A percentile compares a stretch with the other conserved stretches of the same genome.
These are phyloP conservation scores for Euleptes europaea DNA, from an alignment of 2,113 vertebrate species.

Conservation along the genomic window DNA sequence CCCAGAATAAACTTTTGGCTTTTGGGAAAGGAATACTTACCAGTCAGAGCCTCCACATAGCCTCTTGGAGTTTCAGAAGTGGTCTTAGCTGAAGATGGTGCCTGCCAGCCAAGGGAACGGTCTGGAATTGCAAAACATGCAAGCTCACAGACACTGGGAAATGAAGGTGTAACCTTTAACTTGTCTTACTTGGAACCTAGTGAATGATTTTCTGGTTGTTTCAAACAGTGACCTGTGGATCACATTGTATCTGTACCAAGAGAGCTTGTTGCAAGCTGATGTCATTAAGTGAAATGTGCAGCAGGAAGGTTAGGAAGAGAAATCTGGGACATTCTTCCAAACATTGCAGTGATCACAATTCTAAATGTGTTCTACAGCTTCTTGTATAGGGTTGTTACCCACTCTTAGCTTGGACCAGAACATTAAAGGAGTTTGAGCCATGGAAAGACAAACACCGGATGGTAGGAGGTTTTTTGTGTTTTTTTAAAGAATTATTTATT, in stretches of 20 bases:
- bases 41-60: not conserved
- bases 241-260: not conserved
- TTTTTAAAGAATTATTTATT: too few species aligned
- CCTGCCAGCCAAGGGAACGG: not conserved
- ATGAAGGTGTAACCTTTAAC: not conserved
- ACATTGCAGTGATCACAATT: too few species aligned
- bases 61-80: not conserved
- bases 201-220: conserved; percentile 4
- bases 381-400: too few species aligned
- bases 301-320: too few species aligned
- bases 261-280: too few species aligned
- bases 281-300: too few species aligned
- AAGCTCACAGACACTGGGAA: not conserved
- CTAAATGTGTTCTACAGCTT: too few species aligned
- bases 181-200: not conserved
- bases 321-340: too few species aligned
- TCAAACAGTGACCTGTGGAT: not conserved
- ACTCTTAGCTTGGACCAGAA: too few species aligned
- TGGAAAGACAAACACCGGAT: too few species aligned
- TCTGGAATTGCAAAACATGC: not conserved
- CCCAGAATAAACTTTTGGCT: not conserved
- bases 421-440: too few species aligned
- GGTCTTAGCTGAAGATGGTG: not conserved
- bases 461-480: too few species aligned
- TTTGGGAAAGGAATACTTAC: not conserved